Evolutionary conservation across 2,888 invertebrate genomes (phyloP), one percentile per base, ranked within the genome.

Genomic region (Epistrophe grossulariae): DNA sequence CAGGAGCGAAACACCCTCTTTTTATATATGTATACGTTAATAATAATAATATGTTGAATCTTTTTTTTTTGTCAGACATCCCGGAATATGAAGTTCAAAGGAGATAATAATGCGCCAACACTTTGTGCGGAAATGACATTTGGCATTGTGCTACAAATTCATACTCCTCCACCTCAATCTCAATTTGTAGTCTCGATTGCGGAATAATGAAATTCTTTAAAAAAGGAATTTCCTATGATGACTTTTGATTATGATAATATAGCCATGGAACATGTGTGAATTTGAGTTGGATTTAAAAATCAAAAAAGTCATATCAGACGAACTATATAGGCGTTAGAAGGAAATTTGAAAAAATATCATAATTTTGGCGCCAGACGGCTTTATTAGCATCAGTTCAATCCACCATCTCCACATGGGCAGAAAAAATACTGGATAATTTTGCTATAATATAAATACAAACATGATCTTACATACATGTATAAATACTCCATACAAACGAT

Each of bases 101-200:
- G 79, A 83, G 87, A 83, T 87, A 87, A 83, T 87, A 87, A 87
- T 87, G 87, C 83, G 83, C 87, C 87, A 87, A 77, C 78, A 68
- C 78, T 71, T 79, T 82, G 72, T 73, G 31, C 45, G 57, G 68
- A 74, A 62, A 85, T 78, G 85, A 74, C 83, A 79, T 83, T 83
- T 87, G 83, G 87, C 79, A 76, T 45, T 64, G 64, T 71, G 76
- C 71, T 76, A 62, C 52, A 73, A 71, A 76, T 74, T 52, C 64
- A 64, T 15, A n/a, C 57, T 66, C 59, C 43, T 38, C 28, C 57
- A 57, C 35, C 52, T 55, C 31, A 13, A 64, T 24, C 52, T 55
- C 40, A 13, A 15, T 48, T 57, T 62, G 6, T 45, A 55, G 31
- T 35, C 55, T 48, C 74, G 17, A 50, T 70, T 43, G 52, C 8